phyloP scores from a whole-genome alignment of 2,113 vertebrate genomes.

The Oophaga pumilio region DNA sequence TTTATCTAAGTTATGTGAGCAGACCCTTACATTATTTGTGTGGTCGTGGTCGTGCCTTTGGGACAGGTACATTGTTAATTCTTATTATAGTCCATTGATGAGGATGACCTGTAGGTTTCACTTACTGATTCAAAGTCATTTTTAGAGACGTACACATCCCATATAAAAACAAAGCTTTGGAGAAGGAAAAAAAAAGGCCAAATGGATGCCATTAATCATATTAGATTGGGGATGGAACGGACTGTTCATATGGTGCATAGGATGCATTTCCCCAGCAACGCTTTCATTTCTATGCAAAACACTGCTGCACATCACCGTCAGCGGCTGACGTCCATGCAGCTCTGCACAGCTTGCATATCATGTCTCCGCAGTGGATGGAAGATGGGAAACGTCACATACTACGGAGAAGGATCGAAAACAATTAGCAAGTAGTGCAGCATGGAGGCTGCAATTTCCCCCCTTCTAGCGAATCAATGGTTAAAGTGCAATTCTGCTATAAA shows the following conservation, averaged over 20 bases:
- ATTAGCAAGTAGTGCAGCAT: neutral
- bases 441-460: neutral
- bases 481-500: slow-evolving; percentile 21
- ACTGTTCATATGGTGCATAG: no score
- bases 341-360: slow-evolving; percentile 27
- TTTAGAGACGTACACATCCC: no score
- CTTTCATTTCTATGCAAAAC: slow-evolving; percentile 27
- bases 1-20: no score
- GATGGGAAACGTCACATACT: neutral
- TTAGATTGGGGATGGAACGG: neutral
- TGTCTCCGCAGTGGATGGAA: slow-evolving; percentile 40
- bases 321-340: slow-evolving; percentile 23
- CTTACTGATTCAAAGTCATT: no score
- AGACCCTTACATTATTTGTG: no score
- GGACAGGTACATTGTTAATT: no score
- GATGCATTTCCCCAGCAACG: neutral
- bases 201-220: neutral
- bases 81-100: no score
- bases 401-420: neutral
- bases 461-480: neutral
- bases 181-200: neutral
- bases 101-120: no score
- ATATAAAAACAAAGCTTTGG: no score
- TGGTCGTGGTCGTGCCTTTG: no score
- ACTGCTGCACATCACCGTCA: slow-evolving; percentile 25